phyloP scores from a whole-genome alignment of 2,797 vertebrate genomes.

The Smutsia temminckii region DNA sequence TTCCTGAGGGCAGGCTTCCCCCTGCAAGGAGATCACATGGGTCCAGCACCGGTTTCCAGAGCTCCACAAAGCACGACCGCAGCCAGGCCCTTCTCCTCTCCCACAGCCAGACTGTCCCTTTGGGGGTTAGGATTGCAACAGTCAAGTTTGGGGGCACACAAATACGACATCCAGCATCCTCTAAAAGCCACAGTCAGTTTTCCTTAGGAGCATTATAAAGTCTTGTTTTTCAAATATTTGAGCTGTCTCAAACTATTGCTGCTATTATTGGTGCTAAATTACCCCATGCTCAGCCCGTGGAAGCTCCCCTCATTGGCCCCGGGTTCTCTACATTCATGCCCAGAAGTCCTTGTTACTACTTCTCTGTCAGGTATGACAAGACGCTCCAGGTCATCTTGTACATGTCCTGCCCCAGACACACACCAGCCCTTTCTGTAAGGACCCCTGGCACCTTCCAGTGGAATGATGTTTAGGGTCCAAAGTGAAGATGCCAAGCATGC shows the following conservation, averaged over 20 bases:
- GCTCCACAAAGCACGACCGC: fast-evolving
- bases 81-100: background rate
- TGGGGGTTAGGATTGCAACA: background rate
- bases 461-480: background rate
- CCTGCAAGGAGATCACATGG: too few species aligned
- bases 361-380: background rate
- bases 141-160: background rate
- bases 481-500: background rate
- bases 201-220: background rate
- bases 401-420: background rate
- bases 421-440: background rate
- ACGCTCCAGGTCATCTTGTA: background rate
- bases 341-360: background rate
- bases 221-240: background rate
- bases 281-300: background rate
- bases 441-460: background rate
- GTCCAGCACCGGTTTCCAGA: background rate
- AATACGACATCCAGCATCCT: background rate
- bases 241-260: background rate
- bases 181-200: background rate
- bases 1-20: too few species aligned
- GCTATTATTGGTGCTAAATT: background rate
- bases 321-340: background rate
- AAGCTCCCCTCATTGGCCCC: background rate
- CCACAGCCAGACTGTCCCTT: background rate